phyloP scores from a whole-genome alignment of 1,140 invertebrate genomes.

The Hermetia illucens region DNA sequence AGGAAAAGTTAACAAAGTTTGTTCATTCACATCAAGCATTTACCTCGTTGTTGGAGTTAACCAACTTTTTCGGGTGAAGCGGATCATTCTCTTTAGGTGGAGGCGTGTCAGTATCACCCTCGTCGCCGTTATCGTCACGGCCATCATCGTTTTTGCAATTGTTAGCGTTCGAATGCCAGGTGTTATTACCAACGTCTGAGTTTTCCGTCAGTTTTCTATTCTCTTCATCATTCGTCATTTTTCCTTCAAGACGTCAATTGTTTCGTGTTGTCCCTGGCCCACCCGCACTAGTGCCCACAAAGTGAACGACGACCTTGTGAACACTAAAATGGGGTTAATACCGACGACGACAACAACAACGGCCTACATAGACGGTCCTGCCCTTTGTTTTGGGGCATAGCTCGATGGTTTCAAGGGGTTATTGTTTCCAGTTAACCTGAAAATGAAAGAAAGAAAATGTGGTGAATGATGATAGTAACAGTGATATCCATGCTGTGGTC shows the following conservation, averaged over 20 bases:
- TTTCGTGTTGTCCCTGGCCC: neutral
- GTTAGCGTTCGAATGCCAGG: too few species aligned
- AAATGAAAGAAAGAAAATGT: too few species aligned
- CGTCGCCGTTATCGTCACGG: neutral
- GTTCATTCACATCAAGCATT: neutral
- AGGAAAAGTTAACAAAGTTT: neutral
- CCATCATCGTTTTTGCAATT: too few species aligned
- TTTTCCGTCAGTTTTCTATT: neutral
- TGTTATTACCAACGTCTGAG: neutral
- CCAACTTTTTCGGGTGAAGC: neutral
- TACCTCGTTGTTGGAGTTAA: neutral
- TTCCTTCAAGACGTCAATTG: neutral
- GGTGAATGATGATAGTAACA: too few species aligned
- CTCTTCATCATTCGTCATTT: neutral
- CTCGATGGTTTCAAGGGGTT: too few species aligned
- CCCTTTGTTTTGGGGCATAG: too few species aligned
- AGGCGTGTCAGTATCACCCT: neutral
- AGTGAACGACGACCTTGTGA: neutral
- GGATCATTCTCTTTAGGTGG: neutral
- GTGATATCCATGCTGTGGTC: too few species aligned
- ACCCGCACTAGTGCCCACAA: neutral
- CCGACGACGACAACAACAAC: too few species aligned
- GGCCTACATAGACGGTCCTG: too few species aligned
- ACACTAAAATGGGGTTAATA: neutral
- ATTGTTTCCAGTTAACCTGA: too few species aligned